Percentiles rank a stretch among this genome's conserved stretches.
These are phyloP conservation scores for Neomonachus schauinslandi DNA, from an alignment of 2,113 vertebrate species.

Conservation along the genomic window DNA sequence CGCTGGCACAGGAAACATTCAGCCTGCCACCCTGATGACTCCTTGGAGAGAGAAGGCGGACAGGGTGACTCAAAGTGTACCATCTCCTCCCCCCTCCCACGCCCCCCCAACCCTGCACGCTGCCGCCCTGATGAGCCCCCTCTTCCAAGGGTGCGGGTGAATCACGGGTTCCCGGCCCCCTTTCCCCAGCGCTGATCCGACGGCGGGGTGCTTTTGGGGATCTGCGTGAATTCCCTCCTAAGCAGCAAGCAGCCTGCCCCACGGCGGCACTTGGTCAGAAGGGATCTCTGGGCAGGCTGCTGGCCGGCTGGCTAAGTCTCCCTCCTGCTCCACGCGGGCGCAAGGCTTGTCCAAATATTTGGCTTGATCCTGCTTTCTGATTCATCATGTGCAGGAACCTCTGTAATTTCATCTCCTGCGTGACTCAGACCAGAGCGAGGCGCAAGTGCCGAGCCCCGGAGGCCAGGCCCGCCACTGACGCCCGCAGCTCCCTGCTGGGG, in stretches of 20 bases:
- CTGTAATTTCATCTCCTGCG: constrained; percentile 78
- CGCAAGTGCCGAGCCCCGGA: not conserved
- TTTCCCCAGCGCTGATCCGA: accelerated
- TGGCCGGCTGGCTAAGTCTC: constrained; percentile 25
- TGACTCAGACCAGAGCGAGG: constrained; percentile 74
- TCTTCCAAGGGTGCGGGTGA: not conserved
- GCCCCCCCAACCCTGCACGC: accelerated
- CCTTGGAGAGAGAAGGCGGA: constrained; percentile 25
- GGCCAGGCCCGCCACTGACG: not conserved
- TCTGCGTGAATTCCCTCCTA: not conserved
- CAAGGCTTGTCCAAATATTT: constrained; percentile 80
- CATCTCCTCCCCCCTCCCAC: not conserved
- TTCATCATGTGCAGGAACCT: constrained; percentile 74
- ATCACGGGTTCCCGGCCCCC: not conserved
- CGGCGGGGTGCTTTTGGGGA: not conserved
- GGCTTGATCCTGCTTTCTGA: constrained; percentile 73
- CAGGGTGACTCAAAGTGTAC: constrained; percentile 33
- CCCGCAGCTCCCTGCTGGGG: constrained; percentile 68
- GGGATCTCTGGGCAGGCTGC: not conserved
- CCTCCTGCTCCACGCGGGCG: constrained; percentile 32
- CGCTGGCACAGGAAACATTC: not conserved
- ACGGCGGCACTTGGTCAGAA: constrained; percentile 11
- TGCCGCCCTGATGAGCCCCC: not conserved
- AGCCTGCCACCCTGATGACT: not conserved
- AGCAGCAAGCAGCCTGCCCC: not conserved